Evolutionary conservation across 2,113 vertebrate species (phyloP).

Genomic region (Hyla sarda): DNA sequence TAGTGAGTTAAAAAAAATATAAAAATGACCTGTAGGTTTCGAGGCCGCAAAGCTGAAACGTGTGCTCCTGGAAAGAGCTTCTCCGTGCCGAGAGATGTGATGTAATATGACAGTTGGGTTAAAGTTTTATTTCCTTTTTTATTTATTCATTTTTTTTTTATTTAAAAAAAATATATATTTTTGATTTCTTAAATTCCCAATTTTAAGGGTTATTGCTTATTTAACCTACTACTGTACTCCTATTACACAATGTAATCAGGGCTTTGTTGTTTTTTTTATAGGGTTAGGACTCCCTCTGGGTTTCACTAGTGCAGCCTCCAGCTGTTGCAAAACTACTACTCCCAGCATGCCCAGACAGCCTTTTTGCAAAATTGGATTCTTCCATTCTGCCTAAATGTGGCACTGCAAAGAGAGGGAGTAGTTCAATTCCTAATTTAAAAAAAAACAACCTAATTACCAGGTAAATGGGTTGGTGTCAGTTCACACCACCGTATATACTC

Average conservation of each 20-base stretch:
- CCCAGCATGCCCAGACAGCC: too few species aligned
- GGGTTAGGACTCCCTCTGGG: background rate
- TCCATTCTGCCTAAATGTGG: too few species aligned
- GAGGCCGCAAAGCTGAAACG: conserved; percentile 70
- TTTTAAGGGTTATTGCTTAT: conserved; percentile 35
- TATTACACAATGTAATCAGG: conserved; percentile 6
- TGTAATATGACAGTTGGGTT: conserved; percentile 65
- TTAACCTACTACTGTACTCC: conserved; percentile 21
- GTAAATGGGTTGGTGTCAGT: too few species aligned
- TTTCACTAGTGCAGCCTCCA: background rate
- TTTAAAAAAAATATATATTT: background rate
- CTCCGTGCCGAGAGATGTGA: conserved; percentile 64
- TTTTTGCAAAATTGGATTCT: too few species aligned
- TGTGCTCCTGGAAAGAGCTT: conserved; percentile 67
- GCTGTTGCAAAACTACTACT: too few species aligned
- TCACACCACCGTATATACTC: too few species aligned
- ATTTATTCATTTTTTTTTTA: background rate
- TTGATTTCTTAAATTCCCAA: conserved; percentile 6
- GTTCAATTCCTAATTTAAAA: too few species aligned
- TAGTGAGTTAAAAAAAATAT: conserved; percentile 76
- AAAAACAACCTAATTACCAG: too few species aligned
- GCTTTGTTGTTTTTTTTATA: background rate
- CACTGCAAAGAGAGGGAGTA: too few species aligned
- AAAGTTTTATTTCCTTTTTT: conserved; percentile 63
- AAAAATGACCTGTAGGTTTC: conserved; percentile 71